These are phyloP conservation scores for Megaustenia siamemsis DNA, from an alignment of 2,888 invertebrate species.

Conservation along the genomic window DNA sequence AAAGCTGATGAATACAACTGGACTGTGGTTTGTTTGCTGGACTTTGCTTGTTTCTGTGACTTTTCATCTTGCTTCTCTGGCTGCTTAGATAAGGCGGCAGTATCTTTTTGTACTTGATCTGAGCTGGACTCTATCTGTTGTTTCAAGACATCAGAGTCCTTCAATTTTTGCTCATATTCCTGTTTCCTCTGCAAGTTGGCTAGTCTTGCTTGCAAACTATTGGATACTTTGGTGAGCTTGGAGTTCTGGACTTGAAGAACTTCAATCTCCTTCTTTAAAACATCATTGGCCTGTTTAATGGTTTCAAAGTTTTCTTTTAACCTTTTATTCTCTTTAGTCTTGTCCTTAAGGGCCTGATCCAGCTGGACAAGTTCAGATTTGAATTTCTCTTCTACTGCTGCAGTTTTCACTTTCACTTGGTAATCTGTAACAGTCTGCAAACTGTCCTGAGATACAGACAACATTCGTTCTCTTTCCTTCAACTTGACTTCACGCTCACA, in stretches of 20 bases:
- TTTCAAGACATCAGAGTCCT: slow-evolving; percentile 63
- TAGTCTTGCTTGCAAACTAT: slow-evolving; percentile 75
- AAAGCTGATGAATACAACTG: slow-evolving; percentile 61
- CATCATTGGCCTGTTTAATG: slow-evolving; percentile 76
- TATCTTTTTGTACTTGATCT: slow-evolving; percentile 56
- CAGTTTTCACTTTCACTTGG: slow-evolving; percentile 69
- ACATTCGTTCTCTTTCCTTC: slow-evolving; percentile 71
- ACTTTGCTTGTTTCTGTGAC: slow-evolving; percentile 38
- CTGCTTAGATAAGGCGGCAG: background rate
- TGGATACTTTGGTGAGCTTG: slow-evolving; percentile 73
- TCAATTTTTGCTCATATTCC: slow-evolving; percentile 71
- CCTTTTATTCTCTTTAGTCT: slow-evolving; percentile 73
- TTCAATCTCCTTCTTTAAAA: slow-evolving; percentile 74
- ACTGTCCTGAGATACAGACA: slow-evolving; percentile 71
- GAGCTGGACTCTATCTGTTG: slow-evolving; percentile 50
- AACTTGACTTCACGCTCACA: slow-evolving; percentile 71
- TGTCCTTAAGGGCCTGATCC: slow-evolving; percentile 70
- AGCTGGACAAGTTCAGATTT: slow-evolving; percentile 59
- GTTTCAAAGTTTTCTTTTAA: slow-evolving; percentile 78
- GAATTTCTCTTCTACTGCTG: slow-evolving; percentile 61
- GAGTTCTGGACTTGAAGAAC: slow-evolving; percentile 69
- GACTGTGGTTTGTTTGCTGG: slow-evolving; percentile 38
- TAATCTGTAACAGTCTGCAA: slow-evolving; percentile 72
- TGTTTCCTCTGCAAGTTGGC: slow-evolving; percentile 76
- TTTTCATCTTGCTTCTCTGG: slow-evolving; percentile 44